Conservation (phyloP, 2,797 vertebrate genomes). For the Molossus molossus region DNA sequence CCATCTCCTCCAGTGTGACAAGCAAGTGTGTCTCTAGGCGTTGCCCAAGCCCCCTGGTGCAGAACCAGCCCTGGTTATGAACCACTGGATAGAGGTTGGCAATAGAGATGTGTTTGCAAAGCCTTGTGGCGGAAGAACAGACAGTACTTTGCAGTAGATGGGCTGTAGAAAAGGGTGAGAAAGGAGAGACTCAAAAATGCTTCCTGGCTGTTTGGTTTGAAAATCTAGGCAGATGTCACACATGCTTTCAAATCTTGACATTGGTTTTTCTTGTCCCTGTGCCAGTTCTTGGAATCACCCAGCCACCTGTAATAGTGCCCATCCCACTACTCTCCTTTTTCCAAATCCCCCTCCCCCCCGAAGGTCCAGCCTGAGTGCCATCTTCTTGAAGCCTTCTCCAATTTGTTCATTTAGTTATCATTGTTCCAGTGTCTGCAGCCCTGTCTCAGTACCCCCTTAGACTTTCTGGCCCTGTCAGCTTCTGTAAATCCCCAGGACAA, state of each 20-base stretch:
- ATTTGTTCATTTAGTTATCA: neutral
- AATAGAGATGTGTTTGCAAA: neutral
- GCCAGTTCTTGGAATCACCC: neutral
- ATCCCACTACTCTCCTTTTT: neutral
- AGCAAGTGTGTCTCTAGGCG: neutral
- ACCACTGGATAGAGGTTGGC: too few relatives aligned
- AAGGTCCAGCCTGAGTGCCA: neutral
- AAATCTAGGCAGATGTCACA: neutral
- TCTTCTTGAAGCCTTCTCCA: constrained; percentile 7
- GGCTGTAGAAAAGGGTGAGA: neutral
- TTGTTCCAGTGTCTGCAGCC: neutral
- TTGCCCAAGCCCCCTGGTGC: neutral
- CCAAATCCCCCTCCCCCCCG: too few relatives aligned
- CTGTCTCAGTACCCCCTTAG: neutral
- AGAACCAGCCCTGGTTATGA: neutral
- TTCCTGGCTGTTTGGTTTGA: neutral
- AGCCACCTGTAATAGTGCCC: neutral
- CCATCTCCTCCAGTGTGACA: neutral
- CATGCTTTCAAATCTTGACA: neutral
- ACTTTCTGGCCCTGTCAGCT: neutral
- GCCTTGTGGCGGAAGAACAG: neutral
- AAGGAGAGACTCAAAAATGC: neutral
- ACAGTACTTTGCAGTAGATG: neutral
- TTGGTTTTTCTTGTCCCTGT: neutral
- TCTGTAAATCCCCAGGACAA: neutral